Evolutionary conservation across 2,113 vertebrate species (phyloP).

Genomic region (Hippolais icterina): DNA sequence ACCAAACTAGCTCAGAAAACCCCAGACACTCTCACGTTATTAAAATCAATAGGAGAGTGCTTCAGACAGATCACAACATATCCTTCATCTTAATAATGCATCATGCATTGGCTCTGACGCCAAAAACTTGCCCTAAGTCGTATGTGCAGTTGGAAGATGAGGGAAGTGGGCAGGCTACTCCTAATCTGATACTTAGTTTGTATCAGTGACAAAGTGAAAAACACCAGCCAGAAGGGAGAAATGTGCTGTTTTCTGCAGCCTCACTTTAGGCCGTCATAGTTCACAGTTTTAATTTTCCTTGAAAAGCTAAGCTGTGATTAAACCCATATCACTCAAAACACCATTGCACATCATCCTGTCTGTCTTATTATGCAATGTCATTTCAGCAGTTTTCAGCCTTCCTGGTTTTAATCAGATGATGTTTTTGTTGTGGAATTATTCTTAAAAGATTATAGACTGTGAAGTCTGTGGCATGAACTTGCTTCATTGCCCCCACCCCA

Average conservation of each 20-base stretch:
- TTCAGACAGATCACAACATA: background rate
- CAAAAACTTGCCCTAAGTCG: background rate
- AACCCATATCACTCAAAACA: background rate
- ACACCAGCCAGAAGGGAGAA: background rate
- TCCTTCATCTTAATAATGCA: background rate
- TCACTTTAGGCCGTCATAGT: background rate
- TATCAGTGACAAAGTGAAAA: background rate
- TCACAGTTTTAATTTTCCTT: background rate
- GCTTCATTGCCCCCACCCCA: fast-evolving
- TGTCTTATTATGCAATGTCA: background rate
- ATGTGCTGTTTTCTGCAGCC: background rate
- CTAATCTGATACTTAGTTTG: background rate
- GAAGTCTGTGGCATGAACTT: background rate
- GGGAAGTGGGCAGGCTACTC: background rate
- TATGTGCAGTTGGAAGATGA: background rate
- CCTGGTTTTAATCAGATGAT: background rate
- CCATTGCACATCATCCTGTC: background rate
- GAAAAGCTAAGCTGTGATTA: background rate
- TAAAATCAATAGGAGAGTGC: background rate
- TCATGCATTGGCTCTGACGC: background rate
- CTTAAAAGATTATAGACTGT: background rate
- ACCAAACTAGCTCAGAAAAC: background rate
- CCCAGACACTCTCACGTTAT: background rate
- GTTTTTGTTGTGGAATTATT: background rate
- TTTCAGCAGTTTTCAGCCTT: background rate